These are phyloP conservation scores for Melanogrammus aeglefinus DNA, from an alignment of 2,797 vertebrate genomes.

Conservation along the genomic window DNA sequence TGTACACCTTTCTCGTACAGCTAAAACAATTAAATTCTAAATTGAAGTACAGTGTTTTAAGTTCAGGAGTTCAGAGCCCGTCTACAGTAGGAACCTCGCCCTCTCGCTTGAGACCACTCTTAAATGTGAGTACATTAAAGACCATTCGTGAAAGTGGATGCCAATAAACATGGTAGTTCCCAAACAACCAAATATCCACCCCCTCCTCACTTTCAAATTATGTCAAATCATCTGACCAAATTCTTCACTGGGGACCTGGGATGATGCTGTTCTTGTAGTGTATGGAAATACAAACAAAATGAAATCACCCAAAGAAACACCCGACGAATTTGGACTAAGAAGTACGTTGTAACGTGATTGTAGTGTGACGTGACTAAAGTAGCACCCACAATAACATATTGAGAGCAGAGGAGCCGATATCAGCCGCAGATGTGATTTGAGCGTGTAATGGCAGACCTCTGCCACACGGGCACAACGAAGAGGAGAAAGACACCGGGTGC, in stretches of 20 bases:
- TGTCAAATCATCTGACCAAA: not conserved
- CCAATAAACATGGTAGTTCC: slow-evolving; percentile 10
- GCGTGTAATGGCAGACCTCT: not conserved
- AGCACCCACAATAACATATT: slow-evolving; percentile 39
- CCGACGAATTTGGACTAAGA: slow-evolving; percentile 39
- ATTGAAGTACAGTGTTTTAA: slow-evolving; percentile 48
- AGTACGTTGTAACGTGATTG: slow-evolving; percentile 45
- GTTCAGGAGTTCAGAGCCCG: slow-evolving; percentile 31
- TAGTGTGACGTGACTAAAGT: too few relatives aligned
- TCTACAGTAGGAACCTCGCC: slow-evolving; percentile 35
- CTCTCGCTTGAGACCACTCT: slow-evolving; percentile 8
- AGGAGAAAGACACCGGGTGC: not conserved
- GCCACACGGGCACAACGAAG: not conserved
- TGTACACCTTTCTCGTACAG: slow-evolving; percentile 35
- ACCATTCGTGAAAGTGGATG: slow-evolving; percentile 36
- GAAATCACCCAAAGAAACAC: not conserved
- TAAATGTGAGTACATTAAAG: slow-evolving; percentile 38
- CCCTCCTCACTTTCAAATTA: not conserved
- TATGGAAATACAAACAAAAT: not conserved
- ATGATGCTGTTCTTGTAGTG: not conserved
- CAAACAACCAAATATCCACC: not conserved
- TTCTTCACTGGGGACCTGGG: not conserved
- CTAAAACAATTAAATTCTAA: slow-evolving; percentile 38
- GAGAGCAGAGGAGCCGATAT: slow-evolving; percentile 19
- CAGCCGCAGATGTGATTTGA: not conserved